Conservation (phyloP, 2,888 invertebrate species). For the Digitonthophagus gazella region DNA sequence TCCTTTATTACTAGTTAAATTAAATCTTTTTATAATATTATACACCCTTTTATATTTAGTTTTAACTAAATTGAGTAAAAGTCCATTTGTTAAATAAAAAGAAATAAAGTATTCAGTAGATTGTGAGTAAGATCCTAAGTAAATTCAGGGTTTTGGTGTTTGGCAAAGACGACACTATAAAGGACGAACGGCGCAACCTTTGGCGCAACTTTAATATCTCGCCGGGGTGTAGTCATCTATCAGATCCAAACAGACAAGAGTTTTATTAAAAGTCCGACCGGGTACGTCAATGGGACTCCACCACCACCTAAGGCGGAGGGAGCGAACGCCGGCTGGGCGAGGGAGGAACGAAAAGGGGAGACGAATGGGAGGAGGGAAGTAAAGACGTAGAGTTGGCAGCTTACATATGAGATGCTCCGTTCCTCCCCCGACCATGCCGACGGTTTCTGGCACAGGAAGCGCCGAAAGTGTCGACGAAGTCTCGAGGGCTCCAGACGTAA, state of each 20-base stretch:
- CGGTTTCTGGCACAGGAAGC: not conserved
- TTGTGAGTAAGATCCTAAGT: no score
- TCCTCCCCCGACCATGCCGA: not conserved
- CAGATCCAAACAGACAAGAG: conserved; percentile 58
- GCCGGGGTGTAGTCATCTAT: conserved; percentile 57
- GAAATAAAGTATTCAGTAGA: no score
- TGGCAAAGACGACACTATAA: not conserved
- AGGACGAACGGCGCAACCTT: conserved; percentile 30
- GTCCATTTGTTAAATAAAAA: no score
- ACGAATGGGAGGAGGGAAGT: conserved; percentile 2
- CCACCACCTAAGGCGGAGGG: conserved; percentile 28
- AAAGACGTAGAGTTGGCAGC: conserved; percentile 5
- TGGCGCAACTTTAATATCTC: conserved; percentile 53
- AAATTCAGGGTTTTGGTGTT: conserved; percentile 14
- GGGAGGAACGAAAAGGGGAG: conserved; percentile 25
- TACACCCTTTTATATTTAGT: no score
- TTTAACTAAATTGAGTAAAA: no score
- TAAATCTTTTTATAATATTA: no score
- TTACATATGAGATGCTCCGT: conserved; percentile 3
- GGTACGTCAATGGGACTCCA: conserved; percentile 49
- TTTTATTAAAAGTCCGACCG: conserved; percentile 57
- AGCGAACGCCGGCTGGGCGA: not conserved
- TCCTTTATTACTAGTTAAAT: no score
- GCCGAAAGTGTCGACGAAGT: not conserved
- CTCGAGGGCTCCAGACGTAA: not conserved